Evolutionary conservation across 2,888 invertebrate species (phyloP).

Genomic region (Caenorhabditis auriculariae): DNA sequence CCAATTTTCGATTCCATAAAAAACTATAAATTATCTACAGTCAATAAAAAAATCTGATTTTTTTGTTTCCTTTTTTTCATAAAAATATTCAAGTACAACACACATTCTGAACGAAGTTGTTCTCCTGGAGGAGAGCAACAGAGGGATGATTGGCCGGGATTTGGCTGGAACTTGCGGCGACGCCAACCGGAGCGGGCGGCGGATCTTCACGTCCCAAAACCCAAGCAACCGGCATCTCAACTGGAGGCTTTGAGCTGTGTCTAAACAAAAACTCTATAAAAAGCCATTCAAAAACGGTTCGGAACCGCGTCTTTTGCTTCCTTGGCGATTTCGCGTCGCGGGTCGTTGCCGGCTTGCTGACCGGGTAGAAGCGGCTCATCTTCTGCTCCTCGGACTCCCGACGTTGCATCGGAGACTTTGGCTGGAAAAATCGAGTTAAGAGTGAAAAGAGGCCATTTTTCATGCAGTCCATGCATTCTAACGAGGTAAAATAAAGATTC

Average conservation of each 20-base stretch:
- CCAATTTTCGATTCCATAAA: too few species aligned
- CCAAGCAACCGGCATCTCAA: constrained; percentile 94
- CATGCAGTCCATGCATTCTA: not conserved
- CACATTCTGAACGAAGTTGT: constrained; percentile 90
- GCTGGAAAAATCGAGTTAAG: constrained; percentile 40
- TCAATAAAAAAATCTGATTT: too few species aligned
- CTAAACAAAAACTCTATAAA: constrained; percentile 7
- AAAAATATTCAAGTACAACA: not conserved
- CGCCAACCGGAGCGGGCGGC: constrained; percentile 35
- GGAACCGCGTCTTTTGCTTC: constrained; percentile 80
- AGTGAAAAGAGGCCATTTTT: not conserved
- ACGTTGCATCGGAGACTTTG: constrained; percentile 60
- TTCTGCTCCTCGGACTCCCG: constrained; percentile 57
- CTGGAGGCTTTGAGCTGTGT: constrained; percentile 76
- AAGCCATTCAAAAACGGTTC: constrained; percentile 20
- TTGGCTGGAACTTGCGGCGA: constrained; percentile 39
- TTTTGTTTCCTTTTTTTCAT: too few species aligned
- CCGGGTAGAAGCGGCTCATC: constrained; percentile 85
- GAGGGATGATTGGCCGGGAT: constrained; percentile 76
- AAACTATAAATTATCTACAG: too few species aligned
- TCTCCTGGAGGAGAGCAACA: constrained; percentile 87
- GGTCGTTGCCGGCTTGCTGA: constrained; percentile 75
- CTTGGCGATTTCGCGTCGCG: constrained; percentile 70
- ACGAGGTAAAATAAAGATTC: not conserved
- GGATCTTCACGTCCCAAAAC: constrained; percentile 74